Percentiles rank a stretch among this genome's conserved stretches.
These are phyloP conservation scores for Ips nitidus DNA, from an alignment of 1,140 invertebrate species.

Conservation along the genomic window DNA sequence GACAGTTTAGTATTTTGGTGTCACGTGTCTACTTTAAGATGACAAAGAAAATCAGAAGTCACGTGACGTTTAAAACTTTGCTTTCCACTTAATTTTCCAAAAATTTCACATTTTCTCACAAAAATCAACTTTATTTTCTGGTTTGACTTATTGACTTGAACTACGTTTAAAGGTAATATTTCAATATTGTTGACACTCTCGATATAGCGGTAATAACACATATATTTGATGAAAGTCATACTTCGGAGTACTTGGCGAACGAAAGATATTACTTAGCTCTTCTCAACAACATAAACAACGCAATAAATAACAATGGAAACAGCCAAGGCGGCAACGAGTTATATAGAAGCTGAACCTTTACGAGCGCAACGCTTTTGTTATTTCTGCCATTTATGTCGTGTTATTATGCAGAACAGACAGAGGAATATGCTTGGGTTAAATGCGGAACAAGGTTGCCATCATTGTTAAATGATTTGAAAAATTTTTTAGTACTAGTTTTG, in stretches of 20 bases:
- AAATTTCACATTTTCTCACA: too few relatives aligned
- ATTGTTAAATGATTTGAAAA: too few relatives aligned
- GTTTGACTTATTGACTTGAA: too few relatives aligned
- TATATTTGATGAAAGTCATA: background rate
- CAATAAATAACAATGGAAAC: conserved; percentile 6
- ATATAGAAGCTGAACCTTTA: background rate
- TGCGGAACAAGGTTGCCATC: background rate
- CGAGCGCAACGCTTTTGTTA: conserved; percentile 1
- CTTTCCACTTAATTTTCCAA: too few relatives aligned
- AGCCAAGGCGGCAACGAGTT: conserved; percentile 5
- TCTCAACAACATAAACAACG: conserved; percentile 4
- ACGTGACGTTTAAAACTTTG: too few relatives aligned
- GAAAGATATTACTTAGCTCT: background rate
- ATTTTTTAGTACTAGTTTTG: too few relatives aligned
- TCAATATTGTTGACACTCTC: background rate
- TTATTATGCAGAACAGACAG: background rate
- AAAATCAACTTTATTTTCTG: too few relatives aligned
- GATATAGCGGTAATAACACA: background rate
- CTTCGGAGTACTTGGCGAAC: background rate
- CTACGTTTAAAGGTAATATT: too few relatives aligned
- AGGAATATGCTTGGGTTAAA: background rate
- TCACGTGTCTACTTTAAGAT: too few relatives aligned
- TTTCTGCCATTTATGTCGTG: conserved; percentile 1
- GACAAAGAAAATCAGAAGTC: too few relatives aligned
- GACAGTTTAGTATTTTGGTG: too few relatives aligned